phyloP scores from a whole-genome alignment of 1,140 invertebrate genomes.

The Zaprionus inermis region DNA sequence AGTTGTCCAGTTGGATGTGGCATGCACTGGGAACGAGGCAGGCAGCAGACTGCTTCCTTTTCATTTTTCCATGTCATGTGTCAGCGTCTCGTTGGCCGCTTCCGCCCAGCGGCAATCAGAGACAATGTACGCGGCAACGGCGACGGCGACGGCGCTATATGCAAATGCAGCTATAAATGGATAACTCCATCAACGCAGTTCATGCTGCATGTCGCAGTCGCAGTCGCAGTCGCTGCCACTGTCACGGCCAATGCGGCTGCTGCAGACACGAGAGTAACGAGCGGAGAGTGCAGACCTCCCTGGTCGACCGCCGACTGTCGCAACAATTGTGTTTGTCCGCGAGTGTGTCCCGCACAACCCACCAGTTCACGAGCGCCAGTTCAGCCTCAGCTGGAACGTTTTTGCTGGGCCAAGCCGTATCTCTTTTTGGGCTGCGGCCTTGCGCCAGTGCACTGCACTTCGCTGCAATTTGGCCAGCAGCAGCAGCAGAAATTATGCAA shows the following conservation, averaged over 20 bases:
- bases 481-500: slow-evolving; percentile 72
- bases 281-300: too few species aligned
- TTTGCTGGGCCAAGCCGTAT: slow-evolving; percentile 16
- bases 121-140: slow-evolving; percentile 46
- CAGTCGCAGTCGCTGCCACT: slow-evolving; percentile 30
- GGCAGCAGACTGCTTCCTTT: slow-evolving; percentile 61
- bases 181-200: slow-evolving; percentile 81
- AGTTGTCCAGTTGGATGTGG: not conserved
- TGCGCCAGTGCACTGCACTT: slow-evolving; percentile 25
- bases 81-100: slow-evolving; percentile 68
- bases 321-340: slow-evolving; percentile 69
- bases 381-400: not conserved
- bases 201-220: slow-evolving; percentile 56
- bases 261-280: slow-evolving; percentile 53
- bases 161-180: slow-evolving; percentile 81
- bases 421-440: slow-evolving; percentile 20
- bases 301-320: slow-evolving; percentile 66
- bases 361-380: slow-evolving; percentile 7
- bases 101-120: slow-evolving; percentile 74
- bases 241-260: slow-evolving; percentile 39
- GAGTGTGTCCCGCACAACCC: slow-evolving; percentile 6
- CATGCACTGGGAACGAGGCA: not conserved
- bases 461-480: slow-evolving; percentile 62
- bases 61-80: slow-evolving; percentile 83
- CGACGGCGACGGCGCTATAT: slow-evolving; percentile 57